Base-by-base conservation (phyloP, 1,140 invertebrate genomes). In the Planococcus citri region DNA sequence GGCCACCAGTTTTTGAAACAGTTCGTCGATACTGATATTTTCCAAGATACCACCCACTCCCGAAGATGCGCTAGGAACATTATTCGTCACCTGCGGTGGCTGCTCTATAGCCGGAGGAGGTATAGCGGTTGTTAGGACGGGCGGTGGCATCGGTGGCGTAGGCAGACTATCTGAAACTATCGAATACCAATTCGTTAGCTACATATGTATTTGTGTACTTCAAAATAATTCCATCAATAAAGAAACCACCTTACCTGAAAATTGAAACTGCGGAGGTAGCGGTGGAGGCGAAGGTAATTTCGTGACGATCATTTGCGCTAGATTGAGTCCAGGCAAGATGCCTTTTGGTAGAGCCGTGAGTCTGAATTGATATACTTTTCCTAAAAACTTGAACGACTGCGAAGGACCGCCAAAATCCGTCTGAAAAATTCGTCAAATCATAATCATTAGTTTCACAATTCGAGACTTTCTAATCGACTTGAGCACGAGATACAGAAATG, bases 321-420 rank as follows among this genome's bases (percentile, higher is more conserved):
- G 88, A 71, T 80, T 81, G 0, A 89, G 81, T 0, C 90, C 89
- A 0, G 88, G 85, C 60, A 81, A 82, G 1, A 89, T 80, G 25
- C 88, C 86, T 68, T 86, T 85, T 0, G 94, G 90, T 68, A 95
- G 79, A 0, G 88, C 87, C 0, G 88, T 84, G 72, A 95, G 86
- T 33, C 91, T 81, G 22, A 98, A 84, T 73, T 89, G 94, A 78
- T 94, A 90, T 72, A 88, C 88, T 71, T 87, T 86, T 21, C 86
- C 88, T 24, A 86, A 85, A 27, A 96, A 82, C 68, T 88, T 83
- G 69, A 95, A 87, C 0, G 92, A 87, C 75, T 94, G 92, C 0
- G 94, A 94, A 51, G 95, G 81, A 10, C 94, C 95, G 64, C 94
- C 95, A 81, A 95, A 97, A 72, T 93, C 87, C 1, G 85, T 80